phyloP scores from a whole-genome alignment of 2,113 vertebrate genomes.

The Romanogobio albipinnatus region DNA sequence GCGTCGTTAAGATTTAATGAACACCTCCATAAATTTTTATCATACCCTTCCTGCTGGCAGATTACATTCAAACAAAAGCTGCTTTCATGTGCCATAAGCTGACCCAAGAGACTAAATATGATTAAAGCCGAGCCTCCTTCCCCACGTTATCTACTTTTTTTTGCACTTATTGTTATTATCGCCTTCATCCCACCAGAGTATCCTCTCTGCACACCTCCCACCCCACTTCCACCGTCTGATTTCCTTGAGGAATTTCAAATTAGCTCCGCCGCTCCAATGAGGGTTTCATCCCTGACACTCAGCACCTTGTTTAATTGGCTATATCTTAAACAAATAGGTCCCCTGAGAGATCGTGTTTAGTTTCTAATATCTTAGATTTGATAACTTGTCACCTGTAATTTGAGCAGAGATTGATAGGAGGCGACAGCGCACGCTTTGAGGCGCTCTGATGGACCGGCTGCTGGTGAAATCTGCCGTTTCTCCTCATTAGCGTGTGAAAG shows the following conservation, averaged over 20 bases:
- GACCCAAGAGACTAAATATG: slow-evolving; percentile 55
- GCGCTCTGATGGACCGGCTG: slow-evolving; percentile 14
- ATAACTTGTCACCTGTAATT: slow-evolving; percentile 67
- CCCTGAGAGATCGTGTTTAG: slow-evolving; percentile 59
- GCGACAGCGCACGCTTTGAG: slow-evolving; percentile 49
- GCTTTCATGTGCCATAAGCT: slow-evolving; percentile 53
- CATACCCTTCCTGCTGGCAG: slow-evolving; percentile 54
- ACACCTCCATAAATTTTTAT: slow-evolving; percentile 62
- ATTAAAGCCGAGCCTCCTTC: slow-evolving; percentile 54
- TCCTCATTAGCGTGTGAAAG: slow-evolving; percentile 47
- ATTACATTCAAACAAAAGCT: slow-evolving; percentile 61
- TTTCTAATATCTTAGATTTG: slow-evolving; percentile 62
- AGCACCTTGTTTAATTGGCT: slow-evolving; percentile 62
- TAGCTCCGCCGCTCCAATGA: slow-evolving; percentile 48
- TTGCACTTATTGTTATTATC: slow-evolving; percentile 47
- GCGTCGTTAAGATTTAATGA: slow-evolving; percentile 62
- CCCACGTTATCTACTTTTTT: slow-evolving; percentile 10
- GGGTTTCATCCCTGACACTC: slow-evolving; percentile 51
- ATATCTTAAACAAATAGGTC: slow-evolving; percentile 62
- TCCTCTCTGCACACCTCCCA: background rate
- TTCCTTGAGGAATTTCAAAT: slow-evolving; percentile 58
- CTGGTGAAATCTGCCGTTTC: slow-evolving; percentile 33
- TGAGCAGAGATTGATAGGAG: slow-evolving; percentile 55
- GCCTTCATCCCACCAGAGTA: slow-evolving; percentile 34
- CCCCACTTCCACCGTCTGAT: slow-evolving; percentile 33